phyloP scores from a whole-genome alignment of 2,888 invertebrate genomes.

The Orthonychiurus folsomi region DNA sequence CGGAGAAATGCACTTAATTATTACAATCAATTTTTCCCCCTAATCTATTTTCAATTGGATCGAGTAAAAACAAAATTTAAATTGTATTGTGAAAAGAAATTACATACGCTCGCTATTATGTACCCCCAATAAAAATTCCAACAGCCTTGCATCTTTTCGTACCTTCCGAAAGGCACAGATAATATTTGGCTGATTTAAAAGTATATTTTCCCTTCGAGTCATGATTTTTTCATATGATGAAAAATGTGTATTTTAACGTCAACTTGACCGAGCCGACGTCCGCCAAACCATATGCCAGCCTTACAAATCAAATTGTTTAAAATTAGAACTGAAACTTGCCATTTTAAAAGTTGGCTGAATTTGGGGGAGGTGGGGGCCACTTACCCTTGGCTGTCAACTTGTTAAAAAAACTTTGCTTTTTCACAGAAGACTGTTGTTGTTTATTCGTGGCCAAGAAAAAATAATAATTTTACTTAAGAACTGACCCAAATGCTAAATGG shows the following conservation, averaged over 20 bases:
- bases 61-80: background rate
- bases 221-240: background rate
- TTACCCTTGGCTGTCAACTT: background rate
- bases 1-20: constrained; percentile 45
- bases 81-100: background rate
- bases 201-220: background rate
- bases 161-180: too few relatives aligned
- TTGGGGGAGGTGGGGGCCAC: too few relatives aligned
- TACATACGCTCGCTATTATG: background rate
- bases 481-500: background rate
- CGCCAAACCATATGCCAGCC: too few relatives aligned
- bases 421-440: background rate
- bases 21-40: background rate
- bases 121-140: background rate
- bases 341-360: background rate
- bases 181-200: background rate
- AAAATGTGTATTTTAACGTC: background rate
- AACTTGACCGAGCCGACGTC: background rate
- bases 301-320: background rate
- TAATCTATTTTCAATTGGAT: background rate
- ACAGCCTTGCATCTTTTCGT: constrained; percentile 1
- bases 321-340: background rate
- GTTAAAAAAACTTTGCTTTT: background rate
- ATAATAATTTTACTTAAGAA: background rate
- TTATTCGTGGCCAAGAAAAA: background rate